A percentile compares a stretch with the other conserved stretches of the same genome.
Evolutionary conservation across 64 coral and sea anemone genomes (phyloP).

Genomic region (Montipora capricornis): DNA sequence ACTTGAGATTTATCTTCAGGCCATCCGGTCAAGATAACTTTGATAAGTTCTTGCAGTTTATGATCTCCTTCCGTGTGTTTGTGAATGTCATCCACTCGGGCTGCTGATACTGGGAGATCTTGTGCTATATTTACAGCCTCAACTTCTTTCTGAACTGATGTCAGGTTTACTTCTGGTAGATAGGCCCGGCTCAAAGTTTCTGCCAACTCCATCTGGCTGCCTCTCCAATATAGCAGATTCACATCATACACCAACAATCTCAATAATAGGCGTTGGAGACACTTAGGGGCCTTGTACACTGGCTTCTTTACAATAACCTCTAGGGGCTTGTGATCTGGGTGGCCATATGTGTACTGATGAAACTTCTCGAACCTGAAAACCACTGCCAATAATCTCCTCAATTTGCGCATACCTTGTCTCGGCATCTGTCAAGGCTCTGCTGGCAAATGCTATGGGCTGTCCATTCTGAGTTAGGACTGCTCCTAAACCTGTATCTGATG

Average conservation of each 20-base stretch:
- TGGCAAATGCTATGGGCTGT: conserved; percentile 19
- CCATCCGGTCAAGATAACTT: conserved; percentile 8
- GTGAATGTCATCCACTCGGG: conserved; percentile 11
- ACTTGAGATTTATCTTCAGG: not conserved
- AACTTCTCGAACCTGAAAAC: conserved; percentile 28
- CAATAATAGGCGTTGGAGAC: not conserved
- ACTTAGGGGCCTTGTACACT: conserved; percentile 20
- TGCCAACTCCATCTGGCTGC: not conserved
- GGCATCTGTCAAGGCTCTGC: not conserved
- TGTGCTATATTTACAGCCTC: conserved; percentile 19
- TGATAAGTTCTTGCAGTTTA: conserved; percentile 6
- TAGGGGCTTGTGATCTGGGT: not conserved
- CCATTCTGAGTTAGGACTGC: conserved; percentile 2
- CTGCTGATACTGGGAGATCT: conserved; percentile 2
- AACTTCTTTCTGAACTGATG: not conserved
- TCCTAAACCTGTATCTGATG: conserved; percentile 32
- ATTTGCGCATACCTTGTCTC: conserved; percentile 19
- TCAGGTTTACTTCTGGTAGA: too few species aligned
- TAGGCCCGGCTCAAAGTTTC: not conserved
- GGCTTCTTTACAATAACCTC: conserved; percentile 17
- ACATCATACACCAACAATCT: conserved; percentile 1
- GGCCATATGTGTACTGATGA: conserved; percentile 18
- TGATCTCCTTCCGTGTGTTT: not conserved
- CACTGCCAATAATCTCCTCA: conserved; percentile 1
- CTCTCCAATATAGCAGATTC: not conserved